Percentiles rank a stretch among this genome's conserved stretches.
phyloP scores from a whole-genome alignment of 2,888 invertebrate species.

The Copidosoma aretas region DNA sequence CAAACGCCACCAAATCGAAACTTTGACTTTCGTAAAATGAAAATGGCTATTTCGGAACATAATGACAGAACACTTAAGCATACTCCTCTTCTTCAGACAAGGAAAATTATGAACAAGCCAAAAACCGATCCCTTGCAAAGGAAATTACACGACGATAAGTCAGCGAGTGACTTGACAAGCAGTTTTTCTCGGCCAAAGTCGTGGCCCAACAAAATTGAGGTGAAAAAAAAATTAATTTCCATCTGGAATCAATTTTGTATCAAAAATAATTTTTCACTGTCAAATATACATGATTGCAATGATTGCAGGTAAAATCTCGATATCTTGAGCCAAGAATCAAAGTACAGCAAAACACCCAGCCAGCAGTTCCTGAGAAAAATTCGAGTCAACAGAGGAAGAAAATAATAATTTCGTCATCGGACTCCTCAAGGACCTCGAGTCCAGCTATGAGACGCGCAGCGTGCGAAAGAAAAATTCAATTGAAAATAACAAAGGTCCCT shows the following conservation, averaged over 20 bases:
- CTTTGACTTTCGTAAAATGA: conserved; percentile 61
- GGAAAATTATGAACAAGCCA: conserved; percentile 53
- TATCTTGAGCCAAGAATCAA: conserved; percentile 68
- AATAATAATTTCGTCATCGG: conserved; percentile 68
- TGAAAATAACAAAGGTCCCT: conserved; percentile 54
- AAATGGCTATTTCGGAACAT: conserved; percentile 61
- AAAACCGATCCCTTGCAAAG: conserved; percentile 60
- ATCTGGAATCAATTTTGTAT: neutral
- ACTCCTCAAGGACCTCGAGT: conserved; percentile 75
- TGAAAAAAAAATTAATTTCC: conserved; percentile 31
- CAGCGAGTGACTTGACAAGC: conserved; percentile 43
- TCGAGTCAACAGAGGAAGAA: conserved; percentile 62
- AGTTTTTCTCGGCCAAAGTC: conserved; percentile 56
- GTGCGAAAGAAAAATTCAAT: conserved; percentile 51
- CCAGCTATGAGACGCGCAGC: conserved; percentile 66
- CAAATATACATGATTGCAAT: neutral
- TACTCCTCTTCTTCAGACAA: conserved; percentile 47
- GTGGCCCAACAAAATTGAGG: conserved; percentile 61
- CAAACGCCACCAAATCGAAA: conserved; percentile 54
- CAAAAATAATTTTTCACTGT: neutral
- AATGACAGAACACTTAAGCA: conserved; percentile 55
- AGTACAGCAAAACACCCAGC: conserved; percentile 50
- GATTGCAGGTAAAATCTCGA: conserved; percentile 66
- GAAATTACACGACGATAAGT: conserved; percentile 56
- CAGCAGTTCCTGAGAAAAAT: conserved; percentile 51